Percentiles rank a stretch among this genome's conserved stretches.
Conservation (phyloP, 2,888 invertebrate genomes). For the Agrilus mali region DNA sequence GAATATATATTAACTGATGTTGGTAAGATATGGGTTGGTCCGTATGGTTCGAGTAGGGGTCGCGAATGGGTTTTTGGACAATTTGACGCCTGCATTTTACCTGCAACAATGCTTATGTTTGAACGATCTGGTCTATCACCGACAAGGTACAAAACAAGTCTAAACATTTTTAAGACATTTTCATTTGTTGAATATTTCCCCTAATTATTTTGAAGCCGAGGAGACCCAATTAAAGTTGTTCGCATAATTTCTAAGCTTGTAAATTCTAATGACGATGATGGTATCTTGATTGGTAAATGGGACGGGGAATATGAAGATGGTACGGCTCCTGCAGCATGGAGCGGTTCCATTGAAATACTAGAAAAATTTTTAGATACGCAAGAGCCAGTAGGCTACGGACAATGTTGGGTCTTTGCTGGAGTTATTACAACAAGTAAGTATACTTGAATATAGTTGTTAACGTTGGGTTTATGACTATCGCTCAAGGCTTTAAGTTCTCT, state of each 20-base stretch:
- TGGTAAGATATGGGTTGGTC: slow-evolving; percentile 79
- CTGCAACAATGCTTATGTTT: slow-evolving; percentile 56
- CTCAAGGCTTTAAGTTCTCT: too few species aligned
- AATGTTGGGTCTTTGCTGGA: slow-evolving; percentile 83
- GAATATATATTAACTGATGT: slow-evolving; percentile 71
- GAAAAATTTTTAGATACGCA: slow-evolving; percentile 53
- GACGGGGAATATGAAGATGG: slow-evolving; percentile 62
- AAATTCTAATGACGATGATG: slow-evolving; percentile 66
- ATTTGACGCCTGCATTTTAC: slow-evolving; percentile 58
- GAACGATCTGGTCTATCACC: slow-evolving; percentile 51
- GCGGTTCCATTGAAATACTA: slow-evolving; percentile 65
- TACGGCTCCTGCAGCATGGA: slow-evolving; percentile 66
- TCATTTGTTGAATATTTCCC: not conserved
- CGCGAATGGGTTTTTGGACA: slow-evolving; percentile 77
- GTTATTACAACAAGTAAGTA: slow-evolving; percentile 60
- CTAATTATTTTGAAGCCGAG: slow-evolving; percentile 31
- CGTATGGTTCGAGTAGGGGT: slow-evolving; percentile 57
- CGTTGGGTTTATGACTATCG: too few species aligned
- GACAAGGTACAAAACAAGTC: slow-evolving; percentile 32
- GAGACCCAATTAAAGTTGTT: slow-evolving; percentile 57
- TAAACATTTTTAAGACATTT: not conserved
- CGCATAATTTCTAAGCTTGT: slow-evolving; percentile 63
- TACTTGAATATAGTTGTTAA: too few species aligned
- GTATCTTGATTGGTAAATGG: slow-evolving; percentile 62
- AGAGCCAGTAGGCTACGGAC: slow-evolving; percentile 63